Evolutionary conservation across 1,140 invertebrate species (phyloP).

Genomic region (Centruroides vittatus): DNA sequence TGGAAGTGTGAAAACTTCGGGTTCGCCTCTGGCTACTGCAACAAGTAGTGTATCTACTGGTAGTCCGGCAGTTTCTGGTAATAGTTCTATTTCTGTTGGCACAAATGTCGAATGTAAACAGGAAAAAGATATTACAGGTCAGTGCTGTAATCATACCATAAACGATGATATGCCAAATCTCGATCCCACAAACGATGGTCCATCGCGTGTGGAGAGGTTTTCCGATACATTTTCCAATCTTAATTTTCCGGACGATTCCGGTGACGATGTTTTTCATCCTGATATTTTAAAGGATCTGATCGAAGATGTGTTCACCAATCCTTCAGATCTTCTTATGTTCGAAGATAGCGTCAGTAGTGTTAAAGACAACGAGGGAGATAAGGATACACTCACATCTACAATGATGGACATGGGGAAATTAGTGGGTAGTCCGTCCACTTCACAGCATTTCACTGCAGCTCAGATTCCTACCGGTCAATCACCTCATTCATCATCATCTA

Average conservation of each 20-base stretch:
- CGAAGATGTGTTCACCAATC: constrained; percentile 52
- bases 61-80: too few relatives aligned
- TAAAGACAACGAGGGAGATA: constrained; percentile 1
- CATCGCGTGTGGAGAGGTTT: constrained; percentile 30
- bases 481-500: too few relatives aligned
- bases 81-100: neutral
- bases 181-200: neutral
- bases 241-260: constrained; percentile 63
- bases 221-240: constrained; percentile 41
- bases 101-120: constrained; percentile 56
- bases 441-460: too few relatives aligned
- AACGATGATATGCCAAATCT: neutral
- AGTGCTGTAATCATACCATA: neutral
- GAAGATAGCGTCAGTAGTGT: constrained; percentile 4
- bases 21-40: constrained; percentile 2
- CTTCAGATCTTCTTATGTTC: constrained; percentile 45
- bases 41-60: neutral
- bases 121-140: constrained; percentile 30
- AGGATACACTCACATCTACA: constrained; percentile 4
- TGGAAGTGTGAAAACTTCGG: neutral
- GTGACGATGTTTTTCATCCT: constrained; percentile 58
- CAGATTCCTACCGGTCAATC: too few relatives aligned
- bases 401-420: neutral
- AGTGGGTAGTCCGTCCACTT: too few relatives aligned
- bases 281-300: constrained; percentile 76